These are phyloP conservation scores for Tigriopus californicus DNA, from an alignment of 2,888 invertebrate species.

Conservation along the genomic window DNA sequence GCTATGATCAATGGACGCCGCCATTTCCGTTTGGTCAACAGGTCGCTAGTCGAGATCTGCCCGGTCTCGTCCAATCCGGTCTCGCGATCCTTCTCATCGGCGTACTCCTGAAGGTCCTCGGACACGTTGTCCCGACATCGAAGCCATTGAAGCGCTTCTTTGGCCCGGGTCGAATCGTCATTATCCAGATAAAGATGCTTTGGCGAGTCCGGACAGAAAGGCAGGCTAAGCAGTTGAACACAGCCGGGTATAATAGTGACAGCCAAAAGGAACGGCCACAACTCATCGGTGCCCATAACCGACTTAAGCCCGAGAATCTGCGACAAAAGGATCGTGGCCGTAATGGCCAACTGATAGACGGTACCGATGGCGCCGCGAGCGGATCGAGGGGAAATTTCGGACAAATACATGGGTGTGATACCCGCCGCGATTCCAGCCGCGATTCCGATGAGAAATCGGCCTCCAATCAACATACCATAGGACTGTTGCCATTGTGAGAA, in stretches of 20 bases:
- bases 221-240: background rate
- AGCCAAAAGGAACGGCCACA: constrained; percentile 56
- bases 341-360: constrained; percentile 70
- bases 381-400: constrained; percentile 66
- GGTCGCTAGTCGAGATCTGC: constrained; percentile 48
- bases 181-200: too few species aligned
- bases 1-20: constrained; percentile 60
- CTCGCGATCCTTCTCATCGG: constrained; percentile 59
- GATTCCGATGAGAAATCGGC: constrained; percentile 58
- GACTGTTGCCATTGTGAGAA: constrained; percentile 43
- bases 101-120: constrained; percentile 56
- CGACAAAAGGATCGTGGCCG: constrained; percentile 59
- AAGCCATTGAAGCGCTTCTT: too few species aligned
- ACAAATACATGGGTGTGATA: constrained; percentile 64
- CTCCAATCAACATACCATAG: constrained; percentile 55
- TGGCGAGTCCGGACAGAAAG: too few species aligned
- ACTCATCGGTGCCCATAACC: constrained; percentile 42
- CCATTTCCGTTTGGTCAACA: constrained; percentile 47
- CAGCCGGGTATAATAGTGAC: constrained; percentile 29
- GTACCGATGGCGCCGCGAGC: constrained; percentile 65
- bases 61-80: constrained; percentile 40
- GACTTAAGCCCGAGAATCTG: constrained; percentile 52
- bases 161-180: too few species aligned
- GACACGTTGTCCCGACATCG: constrained; percentile 25
- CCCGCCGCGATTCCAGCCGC: constrained; percentile 71